Percentiles rank a stretch among this genome's conserved stretches.
phyloP scores from a whole-genome alignment of 2,888 invertebrate genomes.

The Leptinotarsa rubiginosa region DNA sequence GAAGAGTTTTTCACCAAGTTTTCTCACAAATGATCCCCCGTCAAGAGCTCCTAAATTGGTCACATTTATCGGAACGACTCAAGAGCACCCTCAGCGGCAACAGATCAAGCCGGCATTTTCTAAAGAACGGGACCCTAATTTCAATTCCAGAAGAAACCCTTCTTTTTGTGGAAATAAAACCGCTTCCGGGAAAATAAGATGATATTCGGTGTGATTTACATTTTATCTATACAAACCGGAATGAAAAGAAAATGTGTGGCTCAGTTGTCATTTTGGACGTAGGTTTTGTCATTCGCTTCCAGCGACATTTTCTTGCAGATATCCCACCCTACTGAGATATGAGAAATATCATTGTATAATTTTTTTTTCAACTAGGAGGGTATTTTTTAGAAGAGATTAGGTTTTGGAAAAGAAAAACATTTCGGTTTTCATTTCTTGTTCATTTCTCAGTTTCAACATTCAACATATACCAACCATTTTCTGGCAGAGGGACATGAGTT shows the following conservation, averaged over 20 bases:
- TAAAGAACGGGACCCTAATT: slow-evolving; percentile 6
- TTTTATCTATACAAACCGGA: slow-evolving; percentile 9
- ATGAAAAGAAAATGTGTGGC: slow-evolving; percentile 8
- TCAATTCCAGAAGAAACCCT: slow-evolving; percentile 11
- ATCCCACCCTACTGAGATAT: too few relatives aligned
- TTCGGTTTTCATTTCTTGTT: too few relatives aligned
- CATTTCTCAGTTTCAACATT: too few relatives aligned
- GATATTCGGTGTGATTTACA: slow-evolving; percentile 4
- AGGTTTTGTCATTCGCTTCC: background rate
- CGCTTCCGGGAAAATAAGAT: slow-evolving; percentile 10
- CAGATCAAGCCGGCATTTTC: background rate
- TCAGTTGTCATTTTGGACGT: background rate
- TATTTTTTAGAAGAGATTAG: too few relatives aligned
- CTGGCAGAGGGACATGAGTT: too few relatives aligned
- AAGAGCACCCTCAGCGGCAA: background rate
- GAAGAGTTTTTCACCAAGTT: background rate
- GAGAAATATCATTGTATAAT: too few relatives aligned
- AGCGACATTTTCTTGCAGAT: background rate
- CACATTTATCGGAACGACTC: background rate
- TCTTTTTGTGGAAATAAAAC: slow-evolving; percentile 10
- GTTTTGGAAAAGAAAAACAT: too few relatives aligned
- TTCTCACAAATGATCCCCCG: background rate
- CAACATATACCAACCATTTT: too few relatives aligned
- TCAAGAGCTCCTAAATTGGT: background rate
- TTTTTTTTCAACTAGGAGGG: too few relatives aligned